Conservation (phyloP, 2,888 invertebrate species). For the Chloroclystis v-ata region DNA sequence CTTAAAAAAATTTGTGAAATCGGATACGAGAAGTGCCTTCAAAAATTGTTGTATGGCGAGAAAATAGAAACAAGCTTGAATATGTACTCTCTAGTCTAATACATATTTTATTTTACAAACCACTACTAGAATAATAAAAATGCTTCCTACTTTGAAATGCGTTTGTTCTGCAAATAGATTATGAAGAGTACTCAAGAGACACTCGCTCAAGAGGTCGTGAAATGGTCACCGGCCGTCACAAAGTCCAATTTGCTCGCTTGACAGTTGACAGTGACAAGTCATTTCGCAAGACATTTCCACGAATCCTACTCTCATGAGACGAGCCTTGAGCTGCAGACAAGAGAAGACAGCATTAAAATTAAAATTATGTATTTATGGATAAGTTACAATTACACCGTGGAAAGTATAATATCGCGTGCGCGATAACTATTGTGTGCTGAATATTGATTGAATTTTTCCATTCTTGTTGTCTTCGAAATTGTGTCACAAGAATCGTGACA, state of each 20-base stretch:
- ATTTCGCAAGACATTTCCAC: slow-evolving; percentile 4
- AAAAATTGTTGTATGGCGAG: too few relatives aligned
- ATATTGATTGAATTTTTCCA: slow-evolving; percentile 2
- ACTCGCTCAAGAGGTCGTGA: not conserved
- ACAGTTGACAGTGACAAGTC: slow-evolving; percentile 7
- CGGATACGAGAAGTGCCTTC: too few relatives aligned
- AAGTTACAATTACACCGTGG: slow-evolving; percentile 3
- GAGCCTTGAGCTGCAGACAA: slow-evolving; percentile 20
- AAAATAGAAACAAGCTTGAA: not conserved
- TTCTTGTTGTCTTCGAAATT: not conserved
- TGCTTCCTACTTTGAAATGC: not conserved
- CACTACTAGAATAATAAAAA: not conserved
- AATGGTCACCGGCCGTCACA: not conserved
- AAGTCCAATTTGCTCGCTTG: slow-evolving; percentile 7
- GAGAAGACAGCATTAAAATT: slow-evolving; percentile 21
- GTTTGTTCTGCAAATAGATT: not conserved
- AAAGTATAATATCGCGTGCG: slow-evolving; percentile 3
- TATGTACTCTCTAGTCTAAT: not conserved
- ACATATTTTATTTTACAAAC: not conserved
- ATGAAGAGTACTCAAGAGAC: not conserved
- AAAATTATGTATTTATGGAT: slow-evolving; percentile 20
- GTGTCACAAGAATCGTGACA: too few relatives aligned
- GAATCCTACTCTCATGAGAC: slow-evolving; percentile 1
- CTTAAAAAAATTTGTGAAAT: too few relatives aligned
- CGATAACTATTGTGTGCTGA: not conserved